Percentiles rank a stretch among this genome's conserved stretches.
Conservation (phyloP, 2,797 vertebrate species). For the Philypnodon macrostomus region DNA sequence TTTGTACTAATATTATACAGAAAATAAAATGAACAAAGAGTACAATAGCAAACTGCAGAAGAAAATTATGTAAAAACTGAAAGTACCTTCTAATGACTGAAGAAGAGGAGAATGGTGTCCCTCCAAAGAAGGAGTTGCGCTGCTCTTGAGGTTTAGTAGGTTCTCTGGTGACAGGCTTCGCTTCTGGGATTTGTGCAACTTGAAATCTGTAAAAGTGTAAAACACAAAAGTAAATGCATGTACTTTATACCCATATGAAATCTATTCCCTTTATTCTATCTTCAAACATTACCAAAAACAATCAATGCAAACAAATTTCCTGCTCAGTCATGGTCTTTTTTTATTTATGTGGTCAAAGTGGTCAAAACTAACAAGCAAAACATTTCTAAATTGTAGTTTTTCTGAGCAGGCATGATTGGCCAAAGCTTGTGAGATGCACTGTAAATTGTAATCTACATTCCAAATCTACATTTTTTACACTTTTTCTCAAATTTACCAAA, state of each 20-base stretch:
- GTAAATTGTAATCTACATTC: not conserved
- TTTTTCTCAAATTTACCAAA: not conserved
- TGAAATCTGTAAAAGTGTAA: slow-evolving; percentile 84
- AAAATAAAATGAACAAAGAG: not conserved
- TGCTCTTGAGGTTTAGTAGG: slow-evolving; percentile 61
- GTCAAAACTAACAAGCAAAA: no score
- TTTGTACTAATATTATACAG: no score
- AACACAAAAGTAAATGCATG: slow-evolving; percentile 6
- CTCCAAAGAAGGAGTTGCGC: slow-evolving; percentile 70
- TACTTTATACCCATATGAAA: no score
- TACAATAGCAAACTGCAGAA: not conserved
- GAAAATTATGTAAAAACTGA: not conserved
- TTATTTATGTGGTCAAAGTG: no score
- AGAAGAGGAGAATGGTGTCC: slow-evolving; percentile 54
- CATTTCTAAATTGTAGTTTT: no score
- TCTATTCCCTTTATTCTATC: no score
- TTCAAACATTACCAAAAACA: no score
- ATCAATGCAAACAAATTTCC: no score
- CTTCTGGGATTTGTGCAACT: slow-evolving; percentile 91
- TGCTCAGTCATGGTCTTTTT: no score
- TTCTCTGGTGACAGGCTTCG: slow-evolving; percentile 69
- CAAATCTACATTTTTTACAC: not conserved
- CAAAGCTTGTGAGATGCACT: no score
- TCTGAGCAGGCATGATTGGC: no score
- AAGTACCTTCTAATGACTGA: slow-evolving; percentile 74